These are phyloP conservation scores for Papilio dardanus DNA, from an alignment of 1,140 invertebrate genomes.

Conservation along the genomic window DNA sequence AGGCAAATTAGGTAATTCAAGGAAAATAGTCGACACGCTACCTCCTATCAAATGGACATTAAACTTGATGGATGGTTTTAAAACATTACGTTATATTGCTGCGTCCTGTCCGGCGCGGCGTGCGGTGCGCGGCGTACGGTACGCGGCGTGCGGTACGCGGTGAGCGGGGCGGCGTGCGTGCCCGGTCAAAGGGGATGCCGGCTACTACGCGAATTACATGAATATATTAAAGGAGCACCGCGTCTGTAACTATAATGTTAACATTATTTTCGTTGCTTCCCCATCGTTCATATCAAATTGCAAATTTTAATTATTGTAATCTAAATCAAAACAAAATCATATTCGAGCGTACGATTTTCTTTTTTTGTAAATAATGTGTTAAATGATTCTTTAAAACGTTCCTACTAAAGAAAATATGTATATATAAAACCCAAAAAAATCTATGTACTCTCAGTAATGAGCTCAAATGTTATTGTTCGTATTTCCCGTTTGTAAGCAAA, in stretches of 20 bases:
- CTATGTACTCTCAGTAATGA: neutral
- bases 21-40: conserved; percentile 61
- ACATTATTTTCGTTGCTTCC: conserved; percentile 79
- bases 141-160: too few species aligned
- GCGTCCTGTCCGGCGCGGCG: conserved; percentile 63
- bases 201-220: conserved; percentile 80
- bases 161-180: conserved; percentile 58
- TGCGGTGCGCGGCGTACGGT: conserved; percentile 58
- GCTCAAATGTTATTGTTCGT: neutral
- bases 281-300: conserved; percentile 65
- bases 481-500: conserved; percentile 34
- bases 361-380: neutral
- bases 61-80: conserved; percentile 82
- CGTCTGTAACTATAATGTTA: conserved; percentile 78
- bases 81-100: conserved; percentile 80
- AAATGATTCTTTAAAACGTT: neutral
- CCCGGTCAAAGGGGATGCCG: conserved; percentile 81
- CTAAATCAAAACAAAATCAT: neutral
- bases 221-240: conserved; percentile 80
- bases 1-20: conserved; percentile 52
- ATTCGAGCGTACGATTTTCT: neutral
- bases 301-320: conserved; percentile 35
- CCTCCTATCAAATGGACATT: conserved; percentile 79
- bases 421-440: neutral
- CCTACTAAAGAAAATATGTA: neutral